Conservation (phyloP, 2,797 vertebrate genomes). For the Rhinogobio ventralis region DNA sequence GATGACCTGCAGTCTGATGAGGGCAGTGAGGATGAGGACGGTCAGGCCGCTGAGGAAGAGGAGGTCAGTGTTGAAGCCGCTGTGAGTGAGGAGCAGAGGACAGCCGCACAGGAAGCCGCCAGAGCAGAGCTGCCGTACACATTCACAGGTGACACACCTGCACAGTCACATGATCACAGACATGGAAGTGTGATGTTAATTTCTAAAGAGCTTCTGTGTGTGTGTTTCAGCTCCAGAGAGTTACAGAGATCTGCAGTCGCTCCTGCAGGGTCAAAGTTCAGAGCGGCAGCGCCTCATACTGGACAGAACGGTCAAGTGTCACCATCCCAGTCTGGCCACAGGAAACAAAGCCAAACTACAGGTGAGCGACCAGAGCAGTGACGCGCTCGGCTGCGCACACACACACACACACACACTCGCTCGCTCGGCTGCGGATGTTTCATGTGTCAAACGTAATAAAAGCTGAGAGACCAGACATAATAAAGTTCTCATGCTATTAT, state of each 20-base stretch:
- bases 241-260: conserved; percentile 76
- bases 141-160: conserved; percentile 81
- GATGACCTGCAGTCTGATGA: conserved; percentile 72
- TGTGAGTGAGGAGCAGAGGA: conserved; percentile 65
- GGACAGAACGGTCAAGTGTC: conserved; percentile 89
- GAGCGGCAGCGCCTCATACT: conserved; percentile 88
- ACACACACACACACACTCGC: too few relatives aligned
- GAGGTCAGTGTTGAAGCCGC: not conserved
- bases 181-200: too few relatives aligned
- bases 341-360: conserved; percentile 93
- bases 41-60: conserved; percentile 66
- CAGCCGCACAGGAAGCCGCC: conserved; percentile 72
- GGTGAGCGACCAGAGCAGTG: conserved; percentile 69
- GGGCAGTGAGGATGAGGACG: conserved; percentile 72
- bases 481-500: too few relatives aligned
- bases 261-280: conserved; percentile 79
- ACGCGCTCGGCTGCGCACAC: too few relatives aligned
- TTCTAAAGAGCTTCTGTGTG: not conserved
- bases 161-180: conserved; percentile 3
- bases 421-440: too few relatives aligned
- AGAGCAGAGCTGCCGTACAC: conserved; percentile 88
- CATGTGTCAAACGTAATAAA: too few relatives aligned
- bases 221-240: conserved; percentile 83
- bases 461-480: too few relatives aligned
- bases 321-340: conserved; percentile 88